Evolutionary conservation across 53 echinoderm and acorn worm genomes (phyloP), one percentile per base, ranked within the genome.

Genomic region (Patiria pectinifera): DNA sequence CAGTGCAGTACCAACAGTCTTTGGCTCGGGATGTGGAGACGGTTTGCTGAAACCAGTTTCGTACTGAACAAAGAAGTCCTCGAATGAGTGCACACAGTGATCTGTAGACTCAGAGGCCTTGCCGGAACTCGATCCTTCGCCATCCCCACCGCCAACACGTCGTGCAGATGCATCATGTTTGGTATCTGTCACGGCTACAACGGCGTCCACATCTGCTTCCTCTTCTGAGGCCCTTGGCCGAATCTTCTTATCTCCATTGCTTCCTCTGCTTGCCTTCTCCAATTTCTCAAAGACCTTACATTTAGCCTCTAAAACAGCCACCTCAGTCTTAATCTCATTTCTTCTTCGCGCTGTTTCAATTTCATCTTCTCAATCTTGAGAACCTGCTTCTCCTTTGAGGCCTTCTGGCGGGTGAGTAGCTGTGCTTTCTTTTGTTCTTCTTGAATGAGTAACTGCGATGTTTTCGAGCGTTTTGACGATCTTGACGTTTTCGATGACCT

Each of bases 371-470:
- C 80, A 6, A 59, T 80, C 80, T 79, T 61, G 9, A 45, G 46
- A 35, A n/a, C 90, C 21, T 90, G 90, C 66, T 90, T 90, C 81
- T 90, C 24, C 66, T 59, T 90, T 44, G 80, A 80, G 22, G 21
- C 46, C 19, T 13, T 80, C 45, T 79, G 59, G 58, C 25, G 43
- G 4, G 78, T 48, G 11, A 61, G 22, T 76, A 89, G 59, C 48
- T 83, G 47, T 83, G 63, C 91, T 18, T 80, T 82, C 69, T 15
- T 82, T 69, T 82, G 82, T 16, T 91, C 82, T 69, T 91, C 58
- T 80, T 63, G 15, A 44, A 78, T 45, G 59, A 44, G 80, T 66
- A 63, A 89, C 89, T 75, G 80, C 19, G 89, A 89, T 89, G 89
- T 61, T 21, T 62, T 63, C 2, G 89, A 76, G 60, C 35, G 66